Percentiles rank a stretch among this genome's conserved stretches.
Evolutionary conservation across 2,113 vertebrate genomes (phyloP).

Genomic region (Cololabis saira): DNA sequence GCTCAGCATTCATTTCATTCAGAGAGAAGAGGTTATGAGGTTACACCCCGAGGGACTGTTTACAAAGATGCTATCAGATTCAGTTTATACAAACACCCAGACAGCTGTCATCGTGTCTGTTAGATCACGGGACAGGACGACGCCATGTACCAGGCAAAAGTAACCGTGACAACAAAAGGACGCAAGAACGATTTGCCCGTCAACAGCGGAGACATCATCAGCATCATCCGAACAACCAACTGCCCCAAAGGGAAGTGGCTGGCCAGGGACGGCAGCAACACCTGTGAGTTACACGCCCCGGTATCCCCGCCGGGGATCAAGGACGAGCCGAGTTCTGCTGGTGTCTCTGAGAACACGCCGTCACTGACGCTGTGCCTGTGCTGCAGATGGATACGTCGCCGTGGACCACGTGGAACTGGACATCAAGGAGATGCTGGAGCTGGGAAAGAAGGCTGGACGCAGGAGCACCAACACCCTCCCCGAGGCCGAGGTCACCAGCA

Average conservation of each 20-base stretch:
- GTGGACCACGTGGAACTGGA: conserved; percentile 71
- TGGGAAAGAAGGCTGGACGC: conserved; percentile 55
- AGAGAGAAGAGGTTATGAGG: no score
- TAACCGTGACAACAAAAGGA: conserved; percentile 57
- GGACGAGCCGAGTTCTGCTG: no score
- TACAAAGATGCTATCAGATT: not conserved
- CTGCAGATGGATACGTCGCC: conserved; percentile 76
- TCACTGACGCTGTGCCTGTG: not conserved
- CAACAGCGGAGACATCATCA: conserved; percentile 70
- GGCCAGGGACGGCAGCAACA: conserved; percentile 72
- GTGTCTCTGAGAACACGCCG: not conserved
- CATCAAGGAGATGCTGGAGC: conserved; percentile 72
- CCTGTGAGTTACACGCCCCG: conserved; percentile 79
- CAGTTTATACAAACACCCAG: not conserved
- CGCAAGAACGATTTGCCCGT: conserved; percentile 64
- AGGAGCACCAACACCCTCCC: conserved; percentile 7
- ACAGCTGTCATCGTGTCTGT: conserved; percentile 3
- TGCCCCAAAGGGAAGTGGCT: conserved; percentile 79
- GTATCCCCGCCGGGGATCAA: no score
- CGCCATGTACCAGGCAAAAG: conserved; percentile 61
- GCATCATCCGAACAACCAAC: conserved; percentile 68
- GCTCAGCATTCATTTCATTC: no score
- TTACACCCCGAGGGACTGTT: not conserved
- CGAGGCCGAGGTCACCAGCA: conserved; percentile 28
- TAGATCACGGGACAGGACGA: conserved; percentile 82